Base-by-base conservation (phyloP, 2,113 vertebrate species). In the Haemorhous mexicanus region DNA sequence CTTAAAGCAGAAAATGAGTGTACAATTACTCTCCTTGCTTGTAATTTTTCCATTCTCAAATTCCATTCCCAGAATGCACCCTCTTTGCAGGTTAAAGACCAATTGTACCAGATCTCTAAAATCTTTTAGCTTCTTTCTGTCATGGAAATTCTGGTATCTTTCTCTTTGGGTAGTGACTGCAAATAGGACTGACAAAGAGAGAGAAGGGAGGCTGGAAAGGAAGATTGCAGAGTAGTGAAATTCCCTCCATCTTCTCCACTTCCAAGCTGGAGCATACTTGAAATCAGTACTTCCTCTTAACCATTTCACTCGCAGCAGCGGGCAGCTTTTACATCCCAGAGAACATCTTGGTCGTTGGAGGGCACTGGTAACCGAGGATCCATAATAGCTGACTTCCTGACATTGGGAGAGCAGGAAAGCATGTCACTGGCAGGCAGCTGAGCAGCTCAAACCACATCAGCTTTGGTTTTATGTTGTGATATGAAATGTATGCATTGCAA, bases 1-100 rank as follows among this genome's bases (percentile, higher is more conserved):
- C 43, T 89, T 63, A 68, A 90, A 93, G 56, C 41, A 75, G 44
- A 58, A 62, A 58, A 69, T 84, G 74, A 61, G 37, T 50, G 7
- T 82, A 39, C 32, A 46, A 0, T 76, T 92, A n/a, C 27, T 78
- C 52, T 90, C 43, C 47, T 53, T 59, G 56, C 33, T 72, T 84
- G 24, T 81, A 66, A 59, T 95, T 33, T 93, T 93, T 81, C 90
- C 67, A 43, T 39, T 94, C 80, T n/a, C 56, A 70, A 67, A 88
- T 92, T 80, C 67, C 63, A 35, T 67, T 84, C 68, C 46, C 46
- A 52, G 84, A 84, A 67, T 16, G 24, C 52, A 50, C 18, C 23
- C 19, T 41, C 39, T 62, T 73, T 90, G 9, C 35, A 77, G 47
- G 41, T 90, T 77, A 62, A 75, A 84, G 50, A 32, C 27, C 69